Conservation (phyloP, 64 coral and sea anemone genomes). For the Porites australiensis region DNA sequence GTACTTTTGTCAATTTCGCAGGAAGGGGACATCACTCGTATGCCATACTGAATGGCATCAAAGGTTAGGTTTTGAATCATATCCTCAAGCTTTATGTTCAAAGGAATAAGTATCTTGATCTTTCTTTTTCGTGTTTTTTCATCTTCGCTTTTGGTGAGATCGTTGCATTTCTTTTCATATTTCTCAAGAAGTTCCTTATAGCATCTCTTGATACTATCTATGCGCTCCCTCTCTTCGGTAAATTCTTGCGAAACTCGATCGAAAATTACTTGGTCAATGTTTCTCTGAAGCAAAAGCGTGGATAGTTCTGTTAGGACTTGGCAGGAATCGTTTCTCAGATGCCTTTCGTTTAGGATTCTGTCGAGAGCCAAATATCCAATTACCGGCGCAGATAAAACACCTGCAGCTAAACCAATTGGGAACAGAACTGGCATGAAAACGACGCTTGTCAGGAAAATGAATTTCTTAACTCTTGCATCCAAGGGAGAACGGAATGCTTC, state of each 20-base stretch:
- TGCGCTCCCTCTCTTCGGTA: neutral
- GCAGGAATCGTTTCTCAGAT: neutral
- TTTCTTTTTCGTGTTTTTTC: neutral
- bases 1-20: neutral
- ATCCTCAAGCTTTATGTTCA: neutral
- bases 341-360: neutral
- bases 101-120: neutral
- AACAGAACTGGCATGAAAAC: neutral
- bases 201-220: neutral
- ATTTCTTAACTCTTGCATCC: conserved; percentile 6
- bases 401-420: neutral
- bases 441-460: neutral
- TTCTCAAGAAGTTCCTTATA: neutral
- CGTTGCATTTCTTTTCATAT: neutral
- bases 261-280: neutral
- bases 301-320: neutral
- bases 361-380: neutral
- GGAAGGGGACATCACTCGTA: neutral
- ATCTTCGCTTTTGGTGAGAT: conserved; percentile 10
- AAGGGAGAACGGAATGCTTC: neutral
- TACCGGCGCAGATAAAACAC: neutral
- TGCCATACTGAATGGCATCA: neutral
- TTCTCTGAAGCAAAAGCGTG: neutral
- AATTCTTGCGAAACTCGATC: neutral
- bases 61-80: neutral